Evolutionary conservation across 2,888 invertebrate genomes (phyloP).

Genomic region (Alcis repandata): DNA sequence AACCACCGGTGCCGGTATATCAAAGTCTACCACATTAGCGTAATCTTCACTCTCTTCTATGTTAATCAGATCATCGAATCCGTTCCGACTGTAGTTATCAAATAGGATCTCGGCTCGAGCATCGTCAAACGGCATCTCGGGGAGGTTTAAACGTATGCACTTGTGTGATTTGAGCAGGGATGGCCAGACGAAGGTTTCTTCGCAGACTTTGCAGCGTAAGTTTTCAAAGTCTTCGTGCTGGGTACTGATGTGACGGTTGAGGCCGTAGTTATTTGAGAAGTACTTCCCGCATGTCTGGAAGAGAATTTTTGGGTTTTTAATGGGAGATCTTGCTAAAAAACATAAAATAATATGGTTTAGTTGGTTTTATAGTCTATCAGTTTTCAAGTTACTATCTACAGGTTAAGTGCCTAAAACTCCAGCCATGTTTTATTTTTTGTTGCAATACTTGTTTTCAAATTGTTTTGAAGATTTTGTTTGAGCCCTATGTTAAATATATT

Average conservation of each 20-base stretch:
- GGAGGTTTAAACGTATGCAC: slow-evolving; percentile 65
- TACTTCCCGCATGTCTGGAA: slow-evolving; percentile 74
- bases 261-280: slow-evolving; percentile 63
- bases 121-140: slow-evolving; percentile 71
- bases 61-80: slow-evolving; percentile 60
- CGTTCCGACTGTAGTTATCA: slow-evolving; percentile 61
- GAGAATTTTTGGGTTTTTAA: slow-evolving; percentile 8
- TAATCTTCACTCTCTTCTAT: slow-evolving; percentile 65
- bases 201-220: slow-evolving; percentile 67
- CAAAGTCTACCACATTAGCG: slow-evolving; percentile 68
- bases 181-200: slow-evolving; percentile 74
- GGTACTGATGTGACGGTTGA: slow-evolving; percentile 67
- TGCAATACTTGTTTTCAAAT: too few relatives aligned
- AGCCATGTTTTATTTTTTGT: too few relatives aligned
- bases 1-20: slow-evolving; percentile 74
- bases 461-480: too few relatives aligned
- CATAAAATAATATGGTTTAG: too few relatives aligned
- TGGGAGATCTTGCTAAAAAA: too few relatives aligned
- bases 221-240: slow-evolving; percentile 59
- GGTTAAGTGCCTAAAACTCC: too few relatives aligned
- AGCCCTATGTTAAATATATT: too few relatives aligned
- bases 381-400: too few relatives aligned
- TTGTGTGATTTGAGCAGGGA: slow-evolving; percentile 66
- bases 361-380: too few relatives aligned
- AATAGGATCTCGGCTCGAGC: slow-evolving; percentile 71